phyloP scores from a whole-genome alignment of 2,797 vertebrate species.

The Lacerta viridis region DNA sequence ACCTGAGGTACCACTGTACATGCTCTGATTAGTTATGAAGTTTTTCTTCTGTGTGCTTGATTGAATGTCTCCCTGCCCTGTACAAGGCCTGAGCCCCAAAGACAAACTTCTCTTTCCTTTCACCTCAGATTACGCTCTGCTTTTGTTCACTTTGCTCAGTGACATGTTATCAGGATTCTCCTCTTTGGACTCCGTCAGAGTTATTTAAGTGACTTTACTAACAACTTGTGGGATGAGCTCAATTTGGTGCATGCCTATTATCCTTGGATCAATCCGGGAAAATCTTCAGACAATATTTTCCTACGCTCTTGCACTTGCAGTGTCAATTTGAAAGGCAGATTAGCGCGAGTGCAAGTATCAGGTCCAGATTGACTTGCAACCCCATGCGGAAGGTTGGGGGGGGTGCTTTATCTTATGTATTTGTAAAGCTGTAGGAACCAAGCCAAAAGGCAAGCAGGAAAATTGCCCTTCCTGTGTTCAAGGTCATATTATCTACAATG shows the following conservation, averaged over 20 bases:
- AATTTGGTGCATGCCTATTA: not conserved
- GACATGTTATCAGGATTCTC: too few species aligned
- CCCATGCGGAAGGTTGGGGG: too few species aligned
- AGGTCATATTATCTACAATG: constrained; percentile 25
- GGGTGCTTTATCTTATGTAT: not conserved
- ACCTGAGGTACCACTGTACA: too few species aligned
- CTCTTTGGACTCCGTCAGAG: too few species aligned
- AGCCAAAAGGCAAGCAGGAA: constrained; percentile 10
- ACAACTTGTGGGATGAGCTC: not conserved
- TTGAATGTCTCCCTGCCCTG: too few species aligned
- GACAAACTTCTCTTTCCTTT: too few species aligned
- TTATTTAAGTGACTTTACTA: too few species aligned
- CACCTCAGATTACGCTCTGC: too few species aligned
- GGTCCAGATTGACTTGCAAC: not conserved
- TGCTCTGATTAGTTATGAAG: too few species aligned
- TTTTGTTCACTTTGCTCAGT: too few species aligned
- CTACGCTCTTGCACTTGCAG: not conserved
- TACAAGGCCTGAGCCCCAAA: too few species aligned
- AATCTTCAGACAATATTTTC: not conserved
- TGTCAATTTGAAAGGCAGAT: not conserved
- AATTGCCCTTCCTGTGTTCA: not conserved
- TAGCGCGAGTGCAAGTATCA: not conserved
- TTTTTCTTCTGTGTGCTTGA: too few species aligned
- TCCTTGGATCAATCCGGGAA: not conserved
- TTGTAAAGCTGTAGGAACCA: not conserved